phyloP scores from a whole-genome alignment of 1,140 invertebrate genomes.

The Pseudachorutes palmiensis region DNA sequence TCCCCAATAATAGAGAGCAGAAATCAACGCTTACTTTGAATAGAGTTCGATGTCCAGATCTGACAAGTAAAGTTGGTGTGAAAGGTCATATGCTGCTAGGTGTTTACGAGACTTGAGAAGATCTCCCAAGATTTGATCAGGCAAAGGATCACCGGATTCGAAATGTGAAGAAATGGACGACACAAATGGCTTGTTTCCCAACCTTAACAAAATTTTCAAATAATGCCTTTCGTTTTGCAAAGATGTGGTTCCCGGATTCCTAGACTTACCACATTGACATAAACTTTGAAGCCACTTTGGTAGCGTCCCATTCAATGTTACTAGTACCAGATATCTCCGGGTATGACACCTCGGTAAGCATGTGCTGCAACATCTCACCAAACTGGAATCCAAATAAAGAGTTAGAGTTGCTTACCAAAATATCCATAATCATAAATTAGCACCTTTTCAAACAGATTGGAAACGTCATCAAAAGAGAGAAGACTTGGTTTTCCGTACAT shows the following conservation, averaged over 20 bases:
- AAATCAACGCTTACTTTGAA: constrained; percentile 48
- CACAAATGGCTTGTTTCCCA: constrained; percentile 62
- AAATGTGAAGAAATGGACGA: constrained; percentile 63
- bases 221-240: too few relatives aligned
- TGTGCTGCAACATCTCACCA: constrained; percentile 70
- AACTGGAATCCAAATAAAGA: constrained; percentile 50
- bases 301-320: constrained; percentile 85
- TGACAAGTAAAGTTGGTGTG: constrained; percentile 69
- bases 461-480: constrained; percentile 65
- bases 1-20: not conserved
- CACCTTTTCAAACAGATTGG: constrained; percentile 64
- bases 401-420: not conserved
- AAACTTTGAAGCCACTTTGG: constrained; percentile 67
- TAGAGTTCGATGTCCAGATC: constrained; percentile 78
- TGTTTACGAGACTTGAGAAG: constrained; percentile 58
- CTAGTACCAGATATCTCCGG: constrained; percentile 71
- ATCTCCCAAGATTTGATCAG: constrained; percentile 55
- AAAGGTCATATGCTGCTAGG: constrained; percentile 68
- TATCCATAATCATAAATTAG: not conserved
- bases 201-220: constrained; percentile 42
- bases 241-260: not conserved
- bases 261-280: constrained; percentile 60
- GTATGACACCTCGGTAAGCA: constrained; percentile 69
- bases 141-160: constrained; percentile 59
- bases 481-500: constrained; percentile 56